Conservation (phyloP, 2,888 invertebrate genomes). For the Blastobasis lacticolella region DNA sequence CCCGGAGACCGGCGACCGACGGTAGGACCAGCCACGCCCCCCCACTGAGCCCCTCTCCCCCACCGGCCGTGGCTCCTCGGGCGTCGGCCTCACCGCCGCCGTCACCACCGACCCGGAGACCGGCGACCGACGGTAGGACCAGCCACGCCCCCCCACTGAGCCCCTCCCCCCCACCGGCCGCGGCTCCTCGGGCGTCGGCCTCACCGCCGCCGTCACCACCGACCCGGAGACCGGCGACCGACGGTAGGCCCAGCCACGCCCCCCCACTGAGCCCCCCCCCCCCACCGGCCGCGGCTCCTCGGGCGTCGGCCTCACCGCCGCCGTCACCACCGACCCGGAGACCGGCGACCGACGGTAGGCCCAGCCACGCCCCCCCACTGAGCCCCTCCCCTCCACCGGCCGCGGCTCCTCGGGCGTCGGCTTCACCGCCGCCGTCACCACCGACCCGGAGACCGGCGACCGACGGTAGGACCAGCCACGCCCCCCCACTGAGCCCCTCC, state of each 20-base stretch:
- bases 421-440: slow-evolving; percentile 97
- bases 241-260: slow-evolving; percentile 37
- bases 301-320: slow-evolving; percentile 98
- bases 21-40: slow-evolving; percentile 31
- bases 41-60: slow-evolving; percentile 86
- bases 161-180: slow-evolving; percentile 98
- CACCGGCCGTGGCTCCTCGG: slow-evolving; percentile 97
- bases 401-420: slow-evolving; percentile 99
- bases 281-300: slow-evolving; percentile 99
- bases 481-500: slow-evolving; percentile 77
- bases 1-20: slow-evolving; percentile 90
- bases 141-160: too few relatives aligned
- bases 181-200: slow-evolving; percentile 98
- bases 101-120: slow-evolving; percentile 97
- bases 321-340: slow-evolving; percentile 96
- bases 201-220: slow-evolving; percentile 98
- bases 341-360: slow-evolving; percentile 83
- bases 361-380: too few relatives aligned
- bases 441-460: slow-evolving; percentile 94
- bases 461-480: slow-evolving; percentile 53
- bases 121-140: slow-evolving; percentile 78
- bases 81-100: slow-evolving; percentile 98
- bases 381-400: slow-evolving; percentile 96
- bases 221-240: slow-evolving; percentile 94
- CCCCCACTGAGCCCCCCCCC: slow-evolving; percentile 79